These are phyloP conservation scores for Artibeus jamaicensis DNA, from an alignment of 2,797 vertebrate genomes.

Conservation along the genomic window DNA sequence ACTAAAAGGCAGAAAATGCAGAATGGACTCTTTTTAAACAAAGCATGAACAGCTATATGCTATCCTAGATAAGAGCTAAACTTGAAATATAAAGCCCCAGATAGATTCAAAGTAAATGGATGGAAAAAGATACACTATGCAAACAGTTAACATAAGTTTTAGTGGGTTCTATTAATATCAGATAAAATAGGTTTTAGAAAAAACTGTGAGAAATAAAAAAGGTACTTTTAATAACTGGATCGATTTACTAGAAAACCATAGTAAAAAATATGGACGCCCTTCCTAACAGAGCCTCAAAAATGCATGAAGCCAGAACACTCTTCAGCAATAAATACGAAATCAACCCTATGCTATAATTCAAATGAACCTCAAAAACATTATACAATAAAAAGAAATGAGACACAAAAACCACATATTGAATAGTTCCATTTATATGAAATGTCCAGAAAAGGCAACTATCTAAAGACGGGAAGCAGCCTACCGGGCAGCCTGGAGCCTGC, in stretches of 20 bases:
- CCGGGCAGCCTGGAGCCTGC: background rate
- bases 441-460: background rate
- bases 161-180: background rate
- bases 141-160: background rate
- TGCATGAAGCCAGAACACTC: background rate
- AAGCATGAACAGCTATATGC: background rate
- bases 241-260: background rate
- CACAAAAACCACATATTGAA: background rate
- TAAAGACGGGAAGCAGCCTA: background rate
- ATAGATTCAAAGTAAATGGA: background rate
- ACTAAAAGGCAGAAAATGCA: background rate
- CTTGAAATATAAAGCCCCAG: background rate
- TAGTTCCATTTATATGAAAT: background rate
- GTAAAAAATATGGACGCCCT: background rate
- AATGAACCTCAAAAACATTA: background rate
- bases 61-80: background rate
- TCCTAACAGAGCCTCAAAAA: background rate
- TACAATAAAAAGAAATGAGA: background rate
- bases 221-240: background rate
- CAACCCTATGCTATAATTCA: background rate
- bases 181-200: slow-evolving; percentile 25
- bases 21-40: background rate
- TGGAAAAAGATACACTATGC: background rate
- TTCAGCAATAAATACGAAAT: background rate
- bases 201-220: background rate